Evolutionary conservation across 1,140 invertebrate species (phyloP), one percentile per base, ranked within the genome.

Genomic region (Drosophila parabipectinata): DNA sequence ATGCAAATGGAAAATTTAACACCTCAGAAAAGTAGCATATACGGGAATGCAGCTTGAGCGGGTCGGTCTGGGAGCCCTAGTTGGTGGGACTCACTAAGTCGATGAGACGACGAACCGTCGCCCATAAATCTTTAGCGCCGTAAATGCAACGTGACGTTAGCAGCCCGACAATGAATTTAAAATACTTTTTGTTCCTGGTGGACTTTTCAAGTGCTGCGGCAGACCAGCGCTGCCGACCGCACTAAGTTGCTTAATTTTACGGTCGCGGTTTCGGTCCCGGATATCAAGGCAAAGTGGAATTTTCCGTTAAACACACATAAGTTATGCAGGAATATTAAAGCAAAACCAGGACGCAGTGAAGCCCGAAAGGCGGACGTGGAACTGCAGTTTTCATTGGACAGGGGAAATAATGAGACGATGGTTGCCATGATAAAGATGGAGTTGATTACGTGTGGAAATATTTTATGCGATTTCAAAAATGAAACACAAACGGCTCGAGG

Each of bases 261-360:
- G 52, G 41, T 18, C 41, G 41, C 15, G 41, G n/a, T 44, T 74
- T 21, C 34, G 24, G 45, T 55, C 50, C 82, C 83, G 82, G 82
- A 87, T 87, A 82, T 88, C 83, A 88, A 57, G 60, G 82, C 83
- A 87, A 87, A 87, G 83, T 87, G 83, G 75, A 88, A 87, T 87
- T 88, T 87, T 87, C 82, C 82, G 82, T 87, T 74, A 88, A 82
- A 79, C 78, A 87, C 82, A 88, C 87, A 88, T 79, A 77, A 82
- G 54, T 87, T 82, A 64, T 57, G 68, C 44, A 51, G 71, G 69
- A 66, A 62, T 73, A 68, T 73, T 73, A 87, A 74, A 64, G 45
- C 45, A 45, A 47, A 24, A 28, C 50, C 57, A 41, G 48, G 57
- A 50, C 18, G 12, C 18, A 26, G 21, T 7, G 39, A 64, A 24